phyloP scores from a whole-genome alignment of 2,113 vertebrate species.

The Bagarius yarrelli region DNA sequence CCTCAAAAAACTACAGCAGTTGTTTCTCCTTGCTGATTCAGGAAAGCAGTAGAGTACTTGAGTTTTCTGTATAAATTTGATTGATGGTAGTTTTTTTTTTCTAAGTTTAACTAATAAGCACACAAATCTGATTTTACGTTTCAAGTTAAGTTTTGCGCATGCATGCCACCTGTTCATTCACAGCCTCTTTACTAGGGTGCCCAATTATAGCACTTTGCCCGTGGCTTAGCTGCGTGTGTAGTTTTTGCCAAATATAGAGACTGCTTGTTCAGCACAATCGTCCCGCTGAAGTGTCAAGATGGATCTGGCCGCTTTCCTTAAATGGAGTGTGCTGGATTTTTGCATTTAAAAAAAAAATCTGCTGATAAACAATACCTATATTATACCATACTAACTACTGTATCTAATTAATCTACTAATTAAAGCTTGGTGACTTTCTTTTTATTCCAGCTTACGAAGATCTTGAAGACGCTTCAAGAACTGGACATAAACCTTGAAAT shows the following conservation, averaged over 20 bases:
- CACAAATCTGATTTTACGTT: background rate
- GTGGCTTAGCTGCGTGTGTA: conserved; percentile 54
- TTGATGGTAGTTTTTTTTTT: too few relatives aligned
- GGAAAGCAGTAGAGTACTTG: background rate
- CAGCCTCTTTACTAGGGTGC: conserved; percentile 27
- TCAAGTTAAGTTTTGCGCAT: background rate
- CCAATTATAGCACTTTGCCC: conserved; percentile 72
- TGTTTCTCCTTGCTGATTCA: conserved; percentile 37
- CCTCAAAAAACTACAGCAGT: conserved; percentile 53
- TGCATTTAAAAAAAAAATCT: background rate
- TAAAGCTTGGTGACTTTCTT: conserved; percentile 8
- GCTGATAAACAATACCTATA: background rate
- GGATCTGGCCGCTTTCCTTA: conserved; percentile 31
- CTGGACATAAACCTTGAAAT: conserved; percentile 80
- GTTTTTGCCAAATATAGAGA: conserved; percentile 63
- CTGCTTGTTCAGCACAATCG: conserved; percentile 69
- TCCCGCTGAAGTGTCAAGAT: conserved; percentile 55
- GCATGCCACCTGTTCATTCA: background rate
- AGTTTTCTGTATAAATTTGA: background rate
- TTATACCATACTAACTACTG: too few relatives aligned
- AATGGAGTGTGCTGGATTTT: conserved; percentile 14
- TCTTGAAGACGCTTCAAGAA: conserved; percentile 74
- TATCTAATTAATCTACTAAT: background rate
- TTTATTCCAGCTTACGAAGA: conserved; percentile 75
- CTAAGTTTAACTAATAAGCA: background rate